Conservation (phyloP, 2,888 invertebrate genomes). For the Chromoteleia sp. region DNA sequence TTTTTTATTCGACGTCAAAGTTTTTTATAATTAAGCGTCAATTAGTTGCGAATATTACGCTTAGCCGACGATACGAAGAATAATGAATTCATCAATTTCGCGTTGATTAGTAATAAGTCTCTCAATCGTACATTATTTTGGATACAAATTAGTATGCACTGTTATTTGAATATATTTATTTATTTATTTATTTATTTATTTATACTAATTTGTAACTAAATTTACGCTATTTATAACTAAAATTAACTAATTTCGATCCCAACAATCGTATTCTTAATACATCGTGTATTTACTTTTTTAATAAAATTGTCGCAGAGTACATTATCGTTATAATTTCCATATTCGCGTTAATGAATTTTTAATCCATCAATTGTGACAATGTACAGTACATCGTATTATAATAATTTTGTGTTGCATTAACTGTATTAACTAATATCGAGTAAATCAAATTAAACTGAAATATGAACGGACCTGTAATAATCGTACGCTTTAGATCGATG, state of each 20-base stretch:
- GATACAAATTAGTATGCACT: slow-evolving; percentile 12
- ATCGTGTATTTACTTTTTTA: slow-evolving; percentile 22
- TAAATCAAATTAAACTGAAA: no score
- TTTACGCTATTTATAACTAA: slow-evolving; percentile 24
- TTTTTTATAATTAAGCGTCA: no score
- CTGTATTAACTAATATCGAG: no score
- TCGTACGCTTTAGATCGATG: no score
- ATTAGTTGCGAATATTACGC: not conserved
- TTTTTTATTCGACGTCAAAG: no score
- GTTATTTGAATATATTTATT: no score
- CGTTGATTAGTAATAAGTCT: slow-evolving; percentile 13
- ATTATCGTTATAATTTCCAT: not conserved
- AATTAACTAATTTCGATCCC: slow-evolving; percentile 20
- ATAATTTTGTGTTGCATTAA: not conserved
- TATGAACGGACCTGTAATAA: no score
- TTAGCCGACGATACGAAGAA: not conserved
- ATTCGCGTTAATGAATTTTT: slow-evolving; percentile 10
- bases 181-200: no score
- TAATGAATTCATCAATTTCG: slow-evolving; percentile 6
- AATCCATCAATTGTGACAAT: slow-evolving; percentile 6
- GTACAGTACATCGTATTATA: not conserved
- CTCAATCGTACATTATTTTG: slow-evolving; percentile 1
- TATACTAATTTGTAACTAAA: slow-evolving; percentile 8
- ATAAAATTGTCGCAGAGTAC: slow-evolving; percentile 6
- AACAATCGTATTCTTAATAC: not conserved